A percentile compares a stretch with the other conserved stretches of the same genome.
Conservation (phyloP, 2,113 vertebrate species). For the Nerophis lumbriciformis region DNA sequence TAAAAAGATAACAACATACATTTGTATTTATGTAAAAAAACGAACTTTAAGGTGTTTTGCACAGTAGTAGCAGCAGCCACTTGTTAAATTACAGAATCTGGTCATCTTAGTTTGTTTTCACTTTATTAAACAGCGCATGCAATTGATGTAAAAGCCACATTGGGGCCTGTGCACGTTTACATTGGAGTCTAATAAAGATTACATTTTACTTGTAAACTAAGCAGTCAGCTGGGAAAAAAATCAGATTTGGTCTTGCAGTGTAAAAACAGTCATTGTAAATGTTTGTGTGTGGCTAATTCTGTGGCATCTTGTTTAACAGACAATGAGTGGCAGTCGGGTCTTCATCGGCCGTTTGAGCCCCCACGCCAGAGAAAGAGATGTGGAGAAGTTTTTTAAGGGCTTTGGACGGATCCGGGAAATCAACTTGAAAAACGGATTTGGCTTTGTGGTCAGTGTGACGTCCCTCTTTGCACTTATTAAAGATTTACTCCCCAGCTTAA, state of each 20-base stretch:
- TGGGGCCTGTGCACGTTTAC: too few species aligned
- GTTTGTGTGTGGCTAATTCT: not conserved
- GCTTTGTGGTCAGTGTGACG: slow-evolving; percentile 82
- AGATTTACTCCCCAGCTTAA: not conserved
- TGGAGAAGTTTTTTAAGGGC: slow-evolving; percentile 93
- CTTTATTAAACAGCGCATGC: too few species aligned
- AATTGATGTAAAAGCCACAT: too few species aligned
- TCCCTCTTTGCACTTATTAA: not conserved
- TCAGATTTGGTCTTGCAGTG: too few species aligned
- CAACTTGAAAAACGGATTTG: slow-evolving; percentile 89
- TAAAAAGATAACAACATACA: too few species aligned
- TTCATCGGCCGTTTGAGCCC: slow-evolving; percentile 90
- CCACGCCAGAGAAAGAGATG: slow-evolving; percentile 84
- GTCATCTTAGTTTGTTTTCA: not conserved
- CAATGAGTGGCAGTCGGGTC: slow-evolving; percentile 86
- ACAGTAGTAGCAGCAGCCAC: not conserved
- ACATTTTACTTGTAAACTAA: too few species aligned
- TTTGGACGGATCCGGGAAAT: slow-evolving; percentile 89
- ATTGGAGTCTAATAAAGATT: too few species aligned
- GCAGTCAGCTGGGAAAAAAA: too few species aligned
- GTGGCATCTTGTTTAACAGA: slow-evolving; percentile 5
- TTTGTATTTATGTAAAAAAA: too few species aligned
- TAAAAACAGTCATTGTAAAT: not conserved
- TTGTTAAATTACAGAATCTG: not conserved
- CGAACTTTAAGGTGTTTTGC: too few species aligned